These are phyloP conservation scores for Epizoanthus illoricatus DNA, from an alignment of 92 coral and sea anemone genomes.

Conservation along the genomic window DNA sequence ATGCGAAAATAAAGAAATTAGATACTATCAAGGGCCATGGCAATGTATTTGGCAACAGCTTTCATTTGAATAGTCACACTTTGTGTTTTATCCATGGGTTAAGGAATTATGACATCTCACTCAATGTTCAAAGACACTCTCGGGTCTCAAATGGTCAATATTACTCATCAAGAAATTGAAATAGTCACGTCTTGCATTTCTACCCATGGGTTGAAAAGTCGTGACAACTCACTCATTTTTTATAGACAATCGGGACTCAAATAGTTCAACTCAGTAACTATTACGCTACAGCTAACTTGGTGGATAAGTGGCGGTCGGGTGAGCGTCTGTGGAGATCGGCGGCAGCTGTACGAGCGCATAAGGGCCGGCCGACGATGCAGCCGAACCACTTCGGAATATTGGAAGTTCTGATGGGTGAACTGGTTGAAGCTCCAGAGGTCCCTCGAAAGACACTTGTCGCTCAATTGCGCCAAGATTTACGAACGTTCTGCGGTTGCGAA, in stretches of 20 bases:
- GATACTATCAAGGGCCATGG: too few species aligned
- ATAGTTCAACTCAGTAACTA: not conserved
- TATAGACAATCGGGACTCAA: not conserved
- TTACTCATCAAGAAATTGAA: too few species aligned
- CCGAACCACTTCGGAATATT: conserved; percentile 66
- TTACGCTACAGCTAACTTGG: conserved; percentile 33
- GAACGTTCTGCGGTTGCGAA: conserved; percentile 50
- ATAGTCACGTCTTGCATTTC: too few species aligned
- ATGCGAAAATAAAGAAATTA: too few species aligned
- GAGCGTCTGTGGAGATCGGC: conserved; percentile 70
- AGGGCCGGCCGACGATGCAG: conserved; percentile 60
- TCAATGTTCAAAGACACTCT: too few species aligned
- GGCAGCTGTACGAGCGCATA: conserved; percentile 85
- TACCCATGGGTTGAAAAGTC: too few species aligned
- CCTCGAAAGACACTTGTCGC: conserved; percentile 51
- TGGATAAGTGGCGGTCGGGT: conserved; percentile 46
- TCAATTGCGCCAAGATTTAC: conserved; percentile 65
- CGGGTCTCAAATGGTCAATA: too few species aligned
- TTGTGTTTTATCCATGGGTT: too few species aligned
- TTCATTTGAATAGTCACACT: too few species aligned
- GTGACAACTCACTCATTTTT: too few species aligned
- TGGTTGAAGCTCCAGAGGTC: conserved; percentile 68
- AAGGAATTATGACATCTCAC: too few species aligned
- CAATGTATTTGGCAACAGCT: too few species aligned
- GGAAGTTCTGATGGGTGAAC: conserved; percentile 81